Evolutionary conservation across 30 jellyfish, hydroid and myxozoan species (phyloP).

Genomic region (Cassiopea andromeda): DNA sequence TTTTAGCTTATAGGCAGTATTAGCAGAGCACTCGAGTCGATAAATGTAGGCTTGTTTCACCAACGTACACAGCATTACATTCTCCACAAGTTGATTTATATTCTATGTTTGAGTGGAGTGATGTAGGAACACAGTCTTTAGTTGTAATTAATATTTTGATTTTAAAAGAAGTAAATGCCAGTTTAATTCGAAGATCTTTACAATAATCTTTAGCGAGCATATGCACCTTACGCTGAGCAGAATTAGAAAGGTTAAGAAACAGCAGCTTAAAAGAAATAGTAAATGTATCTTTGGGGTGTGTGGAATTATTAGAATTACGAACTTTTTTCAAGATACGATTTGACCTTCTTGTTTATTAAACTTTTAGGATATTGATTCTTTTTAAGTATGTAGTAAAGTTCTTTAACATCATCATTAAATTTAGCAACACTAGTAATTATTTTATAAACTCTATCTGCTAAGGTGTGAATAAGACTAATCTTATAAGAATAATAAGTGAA

Average conservation of each 20-base stretch:
- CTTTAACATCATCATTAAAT: too few species aligned
- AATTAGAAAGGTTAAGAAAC: background rate
- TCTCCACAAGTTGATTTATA: background rate
- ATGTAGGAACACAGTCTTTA: background rate
- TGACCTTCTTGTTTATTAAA: background rate
- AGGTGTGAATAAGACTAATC: constrained; percentile 20
- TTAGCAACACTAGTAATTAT: too few species aligned
- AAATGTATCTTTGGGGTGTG: background rate
- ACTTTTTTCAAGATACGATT: background rate
- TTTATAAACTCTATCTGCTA: background rate
- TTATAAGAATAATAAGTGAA: constrained; percentile 11
- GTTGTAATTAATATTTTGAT: background rate
- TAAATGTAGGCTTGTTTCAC: background rate
- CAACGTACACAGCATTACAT: background rate
- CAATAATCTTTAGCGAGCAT: background rate
- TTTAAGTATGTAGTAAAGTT: too few species aligned
- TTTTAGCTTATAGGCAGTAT: too few species aligned
- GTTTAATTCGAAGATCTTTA: too few species aligned
- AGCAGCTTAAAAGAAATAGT: background rate
- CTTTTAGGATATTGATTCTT: too few species aligned
- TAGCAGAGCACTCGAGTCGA: constrained; percentile 17
- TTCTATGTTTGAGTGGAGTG: background rate
- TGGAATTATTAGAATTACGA: background rate
- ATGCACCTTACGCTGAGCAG: background rate
- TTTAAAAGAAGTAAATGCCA: background rate